Conservation (phyloP, 1,140 invertebrate genomes). For the Drosophila dunni region DNA sequence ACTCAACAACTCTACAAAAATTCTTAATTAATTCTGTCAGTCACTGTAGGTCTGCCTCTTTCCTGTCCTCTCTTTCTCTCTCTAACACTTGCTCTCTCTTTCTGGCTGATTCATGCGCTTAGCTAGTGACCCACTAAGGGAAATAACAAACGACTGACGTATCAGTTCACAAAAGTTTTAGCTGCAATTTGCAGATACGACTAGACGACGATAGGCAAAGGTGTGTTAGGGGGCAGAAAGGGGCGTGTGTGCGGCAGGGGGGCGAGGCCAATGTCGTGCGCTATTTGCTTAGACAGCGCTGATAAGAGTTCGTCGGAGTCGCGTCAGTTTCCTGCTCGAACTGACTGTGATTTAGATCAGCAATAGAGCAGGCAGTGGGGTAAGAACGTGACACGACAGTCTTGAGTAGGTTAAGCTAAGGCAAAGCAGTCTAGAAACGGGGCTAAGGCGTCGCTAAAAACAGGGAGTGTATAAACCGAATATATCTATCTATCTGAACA, state of each 20-base stretch:
- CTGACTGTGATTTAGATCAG: conserved; percentile 2
- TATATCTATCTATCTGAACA: too few relatives aligned
- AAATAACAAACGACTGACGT: conserved; percentile 60
- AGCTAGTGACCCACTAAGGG: conserved; percentile 33
- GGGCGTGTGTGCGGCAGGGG: not conserved
- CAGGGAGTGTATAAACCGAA: too few relatives aligned
- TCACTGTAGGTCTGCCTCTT: not conserved
- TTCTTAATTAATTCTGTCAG: conserved; percentile 65
- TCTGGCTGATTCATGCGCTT: conserved; percentile 54
- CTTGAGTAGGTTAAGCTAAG: not conserved
- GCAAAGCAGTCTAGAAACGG: too few relatives aligned
- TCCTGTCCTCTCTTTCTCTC: not conserved
- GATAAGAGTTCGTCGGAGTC: conserved; percentile 27
- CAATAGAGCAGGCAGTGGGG: not conserved
- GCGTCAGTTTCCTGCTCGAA: conserved; percentile 25
- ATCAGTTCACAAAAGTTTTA: conserved; percentile 2
- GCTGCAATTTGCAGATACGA: conserved; percentile 30
- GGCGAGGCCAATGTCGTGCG: conserved; percentile 7
- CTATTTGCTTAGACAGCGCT: conserved; percentile 17
- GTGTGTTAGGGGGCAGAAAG: not conserved
- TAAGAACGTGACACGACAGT: not conserved
- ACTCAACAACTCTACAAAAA: conserved; percentile 10
- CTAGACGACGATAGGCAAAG: conserved; percentile 7
- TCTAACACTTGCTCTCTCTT: not conserved
- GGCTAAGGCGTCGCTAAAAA: too few relatives aligned